Conservation (phyloP, 1,140 invertebrate species). For the Lordiphosa clarofinis region DNA sequence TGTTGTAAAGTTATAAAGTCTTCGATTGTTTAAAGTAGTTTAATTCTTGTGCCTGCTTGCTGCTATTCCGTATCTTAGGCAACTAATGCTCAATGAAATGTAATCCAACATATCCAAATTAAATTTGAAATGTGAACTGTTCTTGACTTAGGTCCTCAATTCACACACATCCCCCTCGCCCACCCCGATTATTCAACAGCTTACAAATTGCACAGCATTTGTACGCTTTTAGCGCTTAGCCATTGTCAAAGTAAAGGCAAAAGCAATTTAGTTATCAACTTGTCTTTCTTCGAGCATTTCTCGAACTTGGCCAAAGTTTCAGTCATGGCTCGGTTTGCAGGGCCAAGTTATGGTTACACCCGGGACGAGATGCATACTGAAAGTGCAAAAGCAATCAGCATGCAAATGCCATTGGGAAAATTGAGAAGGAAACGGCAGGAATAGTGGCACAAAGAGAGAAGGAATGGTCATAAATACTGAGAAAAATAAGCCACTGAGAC, state of each 20-base stretch:
- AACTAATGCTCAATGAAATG: no score
- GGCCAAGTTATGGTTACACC: slow-evolving; percentile 37
- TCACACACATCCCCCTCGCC: no score
- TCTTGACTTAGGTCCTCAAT: no score
- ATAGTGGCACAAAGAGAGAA: slow-evolving; percentile 3
- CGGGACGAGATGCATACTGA: slow-evolving; percentile 2
- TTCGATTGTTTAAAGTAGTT: no score
- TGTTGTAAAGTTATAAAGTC: no score
- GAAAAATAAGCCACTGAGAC: slow-evolving; percentile 34
- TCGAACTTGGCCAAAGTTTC: slow-evolving; percentile 37
- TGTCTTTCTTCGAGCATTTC: slow-evolving; percentile 33
- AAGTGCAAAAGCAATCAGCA: slow-evolving; percentile 50
- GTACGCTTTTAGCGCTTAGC: slow-evolving; percentile 28
- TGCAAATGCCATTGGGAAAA: slow-evolving; percentile 58
- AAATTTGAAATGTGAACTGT: background rate
- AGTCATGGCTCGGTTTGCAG: slow-evolving; percentile 9
- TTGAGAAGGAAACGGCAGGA: background rate
- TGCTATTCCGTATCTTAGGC: no score
- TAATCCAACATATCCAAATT: background rate
- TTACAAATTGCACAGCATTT: slow-evolving; percentile 63
- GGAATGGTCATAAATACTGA: slow-evolving; percentile 31
- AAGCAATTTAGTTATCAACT: slow-evolving; percentile 46
- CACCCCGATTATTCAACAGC: slow-evolving; percentile 39
- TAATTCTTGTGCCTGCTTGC: no score
- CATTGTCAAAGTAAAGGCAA: slow-evolving; percentile 22